Evolutionary conservation across 2,797 vertebrate genomes (phyloP), one percentile per base, ranked within the genome.

Genomic region (Myotis vivesi): DNA sequence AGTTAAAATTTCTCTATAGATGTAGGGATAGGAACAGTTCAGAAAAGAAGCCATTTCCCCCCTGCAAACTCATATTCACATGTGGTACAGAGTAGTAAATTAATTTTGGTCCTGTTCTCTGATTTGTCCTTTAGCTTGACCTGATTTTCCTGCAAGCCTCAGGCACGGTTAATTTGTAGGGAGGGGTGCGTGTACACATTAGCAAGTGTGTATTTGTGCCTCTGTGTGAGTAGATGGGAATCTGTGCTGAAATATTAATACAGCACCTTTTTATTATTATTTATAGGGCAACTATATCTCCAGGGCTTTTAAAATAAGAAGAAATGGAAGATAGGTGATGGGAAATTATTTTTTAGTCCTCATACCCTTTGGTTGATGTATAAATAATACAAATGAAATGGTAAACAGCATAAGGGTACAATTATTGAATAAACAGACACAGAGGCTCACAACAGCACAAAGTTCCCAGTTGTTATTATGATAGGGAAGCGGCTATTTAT

Each of bases 51-150:
- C 79, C 41, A 44, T 86, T 79, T 53, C n/a, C 62, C 89, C 38
- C 55, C 86, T 44, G 68, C 71, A 96, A 94, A 95, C 66, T 57
- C 75, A 92, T 86, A 97, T 93, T 96, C 96, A 91, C 90, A 94
- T 79, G 96, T 89, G 96, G 92, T 66, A 51, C 33, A 73, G 90
- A 91, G 93, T 6, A 92, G 96, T 96, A 96, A 96, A 97, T 97
- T 97, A 97, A 97, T 97, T 97, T 97, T 93, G 93, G 93, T 95
- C 90, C 83, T 96, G 94, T 94, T 97, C 96, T 95, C 93, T 91
- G 90, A 96, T 97, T 97, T 97, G 96, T 97, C 88, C 97, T 96
- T 96, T 96, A 97, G 87, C 86, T 95, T 97, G 97, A 97, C 97
- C 97, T 97, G 97, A 96, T 97, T 97, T 97, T 90, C 95, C 95